Evolutionary conservation across 2,888 invertebrate genomes (phyloP), one percentile per base, ranked within the genome.

Genomic region (Eupithecia pulchellata): DNA sequence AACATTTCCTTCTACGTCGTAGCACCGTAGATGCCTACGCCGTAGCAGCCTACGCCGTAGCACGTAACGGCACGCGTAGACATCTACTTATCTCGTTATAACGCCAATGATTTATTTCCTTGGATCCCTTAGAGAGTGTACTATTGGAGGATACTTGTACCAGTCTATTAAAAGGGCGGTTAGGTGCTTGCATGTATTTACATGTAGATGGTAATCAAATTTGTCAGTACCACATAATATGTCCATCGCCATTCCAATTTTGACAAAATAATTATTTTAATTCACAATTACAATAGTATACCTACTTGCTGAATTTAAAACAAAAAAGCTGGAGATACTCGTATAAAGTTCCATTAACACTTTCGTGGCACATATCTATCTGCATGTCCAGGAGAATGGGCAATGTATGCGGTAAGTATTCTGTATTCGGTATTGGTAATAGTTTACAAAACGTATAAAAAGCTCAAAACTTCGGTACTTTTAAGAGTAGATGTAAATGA

Each of bases 41-140:
- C 58, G 58, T 60, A 60, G 58, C 30, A 4, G n/a, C 58, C 71
- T 71, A 68, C 69, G 69, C 39, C 77, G 74, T 75, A 76, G 75
- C 73, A 27, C 71, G 69, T 71, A 75, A 73, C 75, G 70, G 27
- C 72, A 66, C 64, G 65, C 78, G 78, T 78, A 77, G 79, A 73
- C 77, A 72, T 76, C 70, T 77, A 75, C 73, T 75, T 77, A 77
- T 75, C 73, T 67, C 68, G 65, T 77, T 76, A 76, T 75, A 72
- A 77, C 69, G 68, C 67, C 73, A 67, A 76, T 79, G 72, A 72
- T 72, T 69, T 72, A 72, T 72, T 69, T 66, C 63, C n/a, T 27
- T 4, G 11, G 66, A 55, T 69, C 1, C 2, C 61, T 32, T 11
- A 32, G 61, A 61, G 61, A 4, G 0, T 61, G 6, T 29, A 57